Base-by-base conservation (phyloP, 1,140 invertebrate species). In the Habropoda laboriosa region DNA sequence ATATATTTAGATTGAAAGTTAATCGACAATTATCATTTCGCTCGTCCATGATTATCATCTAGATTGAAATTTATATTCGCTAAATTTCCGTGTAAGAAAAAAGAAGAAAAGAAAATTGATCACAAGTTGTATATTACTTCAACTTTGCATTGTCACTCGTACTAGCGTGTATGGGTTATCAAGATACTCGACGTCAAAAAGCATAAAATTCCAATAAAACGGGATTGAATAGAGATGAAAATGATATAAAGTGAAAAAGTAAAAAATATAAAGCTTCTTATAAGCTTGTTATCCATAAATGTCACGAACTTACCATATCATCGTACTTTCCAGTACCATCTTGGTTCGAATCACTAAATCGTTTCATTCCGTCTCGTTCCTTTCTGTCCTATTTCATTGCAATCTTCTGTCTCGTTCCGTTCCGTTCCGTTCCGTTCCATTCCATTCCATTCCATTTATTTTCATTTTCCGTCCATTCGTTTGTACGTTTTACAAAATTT, bases 251-350 rank as follows among this genome's bases (percentile, higher is more conserved):
- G 10, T 3, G 6, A 7, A 7, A 68, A 68, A 35, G 0, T 7
- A 24, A 16, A 18, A 30, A 35, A 49, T 57, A 21, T 13, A 4
- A 16, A 0, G 12, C 7, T 40, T 30, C 0, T 30, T 32, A 51
- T 55, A 10, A 83, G 51, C 32, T 24, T 10, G n/a, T 18, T 18
- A 42, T 40, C 61, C 70, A 86, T 47, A 71, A 84, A 75, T 74
- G 6, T 79, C 57, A 7, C 77, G 78, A 86, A 90, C 93, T 96
- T 94, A 97, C 97, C 98, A 99, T 93, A 99, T 98, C 96, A 99
- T 98, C 91, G 98, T 99, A 96, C 98, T 99, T 95, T 99, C 98
- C 78, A 99, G 94, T 91, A 98, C 98, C 98, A 99, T 99, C 94
- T 96, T 97, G 91, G 78, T 89, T 57, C 51, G 42, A 71, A 74